Evolutionary conservation across 2,113 vertebrate genomes (phyloP), one percentile per base, ranked within the genome.

Genomic region (Eptesicus fuscus): DNA sequence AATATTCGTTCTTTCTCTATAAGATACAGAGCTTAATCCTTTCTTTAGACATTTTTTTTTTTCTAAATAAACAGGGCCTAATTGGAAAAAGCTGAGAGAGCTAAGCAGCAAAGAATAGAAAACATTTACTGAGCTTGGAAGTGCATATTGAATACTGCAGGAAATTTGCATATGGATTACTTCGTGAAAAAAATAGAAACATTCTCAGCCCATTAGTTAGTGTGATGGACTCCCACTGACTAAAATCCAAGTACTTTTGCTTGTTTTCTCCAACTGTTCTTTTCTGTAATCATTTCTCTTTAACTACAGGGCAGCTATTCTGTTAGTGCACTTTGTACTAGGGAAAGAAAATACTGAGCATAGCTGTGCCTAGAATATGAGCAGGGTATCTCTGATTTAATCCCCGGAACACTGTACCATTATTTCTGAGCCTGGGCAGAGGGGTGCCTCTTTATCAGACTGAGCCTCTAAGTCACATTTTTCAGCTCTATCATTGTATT

Each of bases 1-100:
- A 98, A 98, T 98, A 98, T 98, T 97, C 95, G 7, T 97, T 98
- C 90, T 98, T 98, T 97, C 89, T 96, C 82, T 71, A 69, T 98
- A 97, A 98, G 96, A 98, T 98, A 98, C 94, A 90, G 94, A 93
- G 47, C 97, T 97, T 98, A 98, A 99, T 98, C 97, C 97, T 97
- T 97, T 98, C 96, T 97, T 97, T 96, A 98, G 97, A 98, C 97
- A 96, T 97, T 98, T 97, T 83, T 89, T 88, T 94, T 93, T 79
- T 95, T 37, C 97, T 96, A 97, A 98, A 98, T 94, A 98, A 98
- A 98, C 96, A 98, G 53, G 79, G 59, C 77, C 96, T 98, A 98
- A 98, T 98, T 98, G 97, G 96, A 98, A 98, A 98, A 98, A 97
- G 94, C 96, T 98, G 98, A 98, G 97, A 69, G 78, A 97, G 93